phyloP scores from a whole-genome alignment of 2,113 vertebrate species.

The Astatoreochromis straeleni region DNA sequence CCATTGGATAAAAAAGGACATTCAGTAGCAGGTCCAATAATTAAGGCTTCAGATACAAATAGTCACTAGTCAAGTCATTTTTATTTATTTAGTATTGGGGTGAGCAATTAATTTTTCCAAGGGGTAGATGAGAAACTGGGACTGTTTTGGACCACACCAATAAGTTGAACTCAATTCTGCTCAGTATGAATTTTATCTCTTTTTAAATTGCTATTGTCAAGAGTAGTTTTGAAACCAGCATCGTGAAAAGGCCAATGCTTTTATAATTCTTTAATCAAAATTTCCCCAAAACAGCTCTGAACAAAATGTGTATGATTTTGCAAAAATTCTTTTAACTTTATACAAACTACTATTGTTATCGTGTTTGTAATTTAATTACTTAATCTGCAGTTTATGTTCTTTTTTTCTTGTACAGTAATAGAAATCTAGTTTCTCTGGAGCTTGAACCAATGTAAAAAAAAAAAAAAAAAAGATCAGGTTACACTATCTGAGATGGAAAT shows the following conservation, averaged over 20 bases:
- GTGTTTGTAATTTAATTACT: background rate
- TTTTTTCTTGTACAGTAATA: background rate
- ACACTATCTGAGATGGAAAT: background rate
- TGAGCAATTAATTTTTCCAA: rapidly evolving
- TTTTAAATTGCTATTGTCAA: background rate
- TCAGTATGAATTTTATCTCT: background rate
- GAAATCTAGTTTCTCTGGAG: background rate
- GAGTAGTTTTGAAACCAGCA: rapidly evolving
- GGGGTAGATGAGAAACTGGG: background rate
- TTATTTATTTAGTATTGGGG: background rate
- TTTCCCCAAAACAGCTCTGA: background rate
- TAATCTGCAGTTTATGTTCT: background rate
- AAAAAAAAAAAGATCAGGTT: background rate
- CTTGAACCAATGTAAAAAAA: background rate
- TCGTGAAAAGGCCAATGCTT: background rate
- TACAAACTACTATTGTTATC: rapidly evolving
- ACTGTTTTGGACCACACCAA: background rate
- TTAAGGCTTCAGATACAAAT: background rate
- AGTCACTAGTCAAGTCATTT: background rate
- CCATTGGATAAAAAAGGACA: background rate
- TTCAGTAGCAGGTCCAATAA: background rate
- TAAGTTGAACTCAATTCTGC: background rate
- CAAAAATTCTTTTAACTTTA: background rate
- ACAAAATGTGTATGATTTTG: background rate
- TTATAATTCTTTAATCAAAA: background rate